phyloP scores from a whole-genome alignment of 2,888 invertebrate genomes.

The Drosophila mercatorum region DNA sequence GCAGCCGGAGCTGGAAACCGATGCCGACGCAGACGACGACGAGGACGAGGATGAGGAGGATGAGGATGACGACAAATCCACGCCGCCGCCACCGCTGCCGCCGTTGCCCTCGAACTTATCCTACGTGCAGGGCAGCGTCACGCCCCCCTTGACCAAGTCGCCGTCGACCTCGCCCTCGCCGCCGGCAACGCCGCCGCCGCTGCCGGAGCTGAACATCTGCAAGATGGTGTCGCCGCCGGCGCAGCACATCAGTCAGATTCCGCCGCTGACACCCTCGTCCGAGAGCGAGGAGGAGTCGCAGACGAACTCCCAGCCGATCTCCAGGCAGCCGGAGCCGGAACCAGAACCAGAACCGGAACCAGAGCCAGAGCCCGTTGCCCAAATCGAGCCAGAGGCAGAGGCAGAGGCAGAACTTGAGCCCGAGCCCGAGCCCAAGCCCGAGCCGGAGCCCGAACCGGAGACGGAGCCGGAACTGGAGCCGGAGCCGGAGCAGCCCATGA shows the following conservation, averaged over 20 bases:
- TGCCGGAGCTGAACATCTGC: conserved; percentile 69
- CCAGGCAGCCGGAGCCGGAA: conserved; percentile 25
- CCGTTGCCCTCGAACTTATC: conserved; percentile 82
- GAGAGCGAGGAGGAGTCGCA: conserved; percentile 82
- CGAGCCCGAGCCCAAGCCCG: conserved; percentile 16
- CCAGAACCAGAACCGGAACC: background rate
- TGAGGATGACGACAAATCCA: conserved; percentile 72
- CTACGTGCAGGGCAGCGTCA: conserved; percentile 76
- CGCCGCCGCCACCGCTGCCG: conserved; percentile 82
- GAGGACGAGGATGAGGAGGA: conserved; percentile 68
- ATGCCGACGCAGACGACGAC: conserved; percentile 42
- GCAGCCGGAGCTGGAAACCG: conserved; percentile 51
- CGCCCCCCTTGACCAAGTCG: conserved; percentile 77
- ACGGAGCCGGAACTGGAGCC: conserved; percentile 11
- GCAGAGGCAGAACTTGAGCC: background rate
- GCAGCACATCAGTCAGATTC: conserved; percentile 68
- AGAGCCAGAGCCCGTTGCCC: conserved; percentile 15
- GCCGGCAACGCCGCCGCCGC: conserved; percentile 82
- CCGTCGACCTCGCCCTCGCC: conserved; percentile 83
- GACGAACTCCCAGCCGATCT: conserved; percentile 74
- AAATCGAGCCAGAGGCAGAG: background rate
- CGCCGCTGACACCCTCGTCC: conserved; percentile 80
- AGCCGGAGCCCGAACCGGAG: conserved; percentile 10
- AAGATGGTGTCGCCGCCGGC: conserved; percentile 80
- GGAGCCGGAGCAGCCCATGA: conserved; percentile 23